These are phyloP conservation scores for Urechis unicinctus DNA, from an alignment of 2,888 invertebrate genomes.

Conservation along the genomic window DNA sequence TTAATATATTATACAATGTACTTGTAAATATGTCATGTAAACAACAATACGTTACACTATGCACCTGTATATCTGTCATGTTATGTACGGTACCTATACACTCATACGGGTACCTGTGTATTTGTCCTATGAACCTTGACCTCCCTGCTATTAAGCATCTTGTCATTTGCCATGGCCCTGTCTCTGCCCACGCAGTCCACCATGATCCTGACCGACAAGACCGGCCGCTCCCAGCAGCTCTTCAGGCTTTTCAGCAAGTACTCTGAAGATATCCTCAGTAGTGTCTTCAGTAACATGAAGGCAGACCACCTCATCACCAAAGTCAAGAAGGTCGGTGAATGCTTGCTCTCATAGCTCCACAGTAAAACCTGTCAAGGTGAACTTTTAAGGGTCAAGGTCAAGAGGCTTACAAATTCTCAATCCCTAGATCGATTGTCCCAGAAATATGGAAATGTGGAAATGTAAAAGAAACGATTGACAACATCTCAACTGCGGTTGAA, in stretches of 20 bases:
- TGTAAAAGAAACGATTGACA: not conserved
- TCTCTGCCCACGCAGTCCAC: slow-evolving; percentile 58
- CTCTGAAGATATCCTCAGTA: slow-evolving; percentile 61
- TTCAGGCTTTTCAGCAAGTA: slow-evolving; percentile 69
- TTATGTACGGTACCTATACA: too few relatives aligned
- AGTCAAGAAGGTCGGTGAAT: slow-evolving; percentile 11
- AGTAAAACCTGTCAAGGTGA: too few relatives aligned
- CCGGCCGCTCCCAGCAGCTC: slow-evolving; percentile 62
- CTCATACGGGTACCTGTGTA: slow-evolving; percentile 38
- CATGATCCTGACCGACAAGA: slow-evolving; percentile 59
- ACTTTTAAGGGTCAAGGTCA: too few relatives aligned
- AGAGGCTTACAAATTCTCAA: too few relatives aligned
- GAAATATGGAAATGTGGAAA: too few relatives aligned
- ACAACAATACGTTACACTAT: too few relatives aligned
- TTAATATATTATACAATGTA: too few relatives aligned
- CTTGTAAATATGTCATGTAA: too few relatives aligned
- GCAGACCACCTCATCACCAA: slow-evolving; percentile 59
- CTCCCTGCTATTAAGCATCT: too few relatives aligned
- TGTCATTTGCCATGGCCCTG: too few relatives aligned
- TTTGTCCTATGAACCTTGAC: slow-evolving; percentile 3
- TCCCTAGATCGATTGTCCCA: too few relatives aligned
- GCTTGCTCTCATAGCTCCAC: not conserved
- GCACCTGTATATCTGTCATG: too few relatives aligned
- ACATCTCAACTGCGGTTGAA: not conserved
- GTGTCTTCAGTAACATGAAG: slow-evolving; percentile 60